Conservation (phyloP, 2,888 invertebrate genomes). For the Plemyria rubiginata region DNA sequence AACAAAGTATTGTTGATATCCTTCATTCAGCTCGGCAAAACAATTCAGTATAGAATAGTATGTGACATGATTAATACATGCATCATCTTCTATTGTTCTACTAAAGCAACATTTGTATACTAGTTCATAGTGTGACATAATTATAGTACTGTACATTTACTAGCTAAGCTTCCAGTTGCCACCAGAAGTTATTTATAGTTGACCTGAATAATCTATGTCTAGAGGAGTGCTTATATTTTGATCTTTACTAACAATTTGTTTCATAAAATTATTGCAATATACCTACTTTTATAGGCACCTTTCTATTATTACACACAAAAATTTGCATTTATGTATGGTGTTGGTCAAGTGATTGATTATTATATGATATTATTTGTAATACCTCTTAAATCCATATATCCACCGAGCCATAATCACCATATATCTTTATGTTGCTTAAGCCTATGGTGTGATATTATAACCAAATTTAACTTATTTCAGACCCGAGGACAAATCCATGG, state of each 20-base stretch:
- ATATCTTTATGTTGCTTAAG: neutral
- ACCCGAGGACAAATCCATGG: slow-evolving; percentile 95
- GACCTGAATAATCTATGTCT: slow-evolving; percentile 50
- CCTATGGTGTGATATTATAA: slow-evolving; percentile 12
- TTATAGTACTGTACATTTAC: slow-evolving; percentile 15
- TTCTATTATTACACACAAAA: slow-evolving; percentile 3
- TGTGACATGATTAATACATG: neutral
- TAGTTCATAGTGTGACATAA: neutral
- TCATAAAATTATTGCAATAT: slow-evolving; percentile 1
- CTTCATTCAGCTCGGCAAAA: slow-evolving; percentile 10
- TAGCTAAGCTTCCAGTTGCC: slow-evolving; percentile 45
- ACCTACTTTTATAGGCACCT: slow-evolving; percentile 2
- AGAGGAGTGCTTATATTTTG: slow-evolving; percentile 36
- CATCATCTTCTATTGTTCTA: neutral
- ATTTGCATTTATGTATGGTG: slow-evolving; percentile 7
- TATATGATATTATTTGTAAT: slow-evolving; percentile 8
- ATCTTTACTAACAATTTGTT: slow-evolving; percentile 5
- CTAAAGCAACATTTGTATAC: neutral
- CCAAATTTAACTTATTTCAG: slow-evolving; percentile 81
- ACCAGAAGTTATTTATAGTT: slow-evolving; percentile 54
- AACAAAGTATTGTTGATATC: slow-evolving; percentile 5
- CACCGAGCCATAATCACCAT: too few relatives aligned
- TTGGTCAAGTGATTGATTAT: slow-evolving; percentile 5
- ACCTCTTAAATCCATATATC: slow-evolving; percentile 2
- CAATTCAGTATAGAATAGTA: slow-evolving; percentile 1